Percentiles rank a stretch among this genome's conserved stretches.
Conservation (phyloP, 2,113 vertebrate species). For the Pica pica region DNA sequence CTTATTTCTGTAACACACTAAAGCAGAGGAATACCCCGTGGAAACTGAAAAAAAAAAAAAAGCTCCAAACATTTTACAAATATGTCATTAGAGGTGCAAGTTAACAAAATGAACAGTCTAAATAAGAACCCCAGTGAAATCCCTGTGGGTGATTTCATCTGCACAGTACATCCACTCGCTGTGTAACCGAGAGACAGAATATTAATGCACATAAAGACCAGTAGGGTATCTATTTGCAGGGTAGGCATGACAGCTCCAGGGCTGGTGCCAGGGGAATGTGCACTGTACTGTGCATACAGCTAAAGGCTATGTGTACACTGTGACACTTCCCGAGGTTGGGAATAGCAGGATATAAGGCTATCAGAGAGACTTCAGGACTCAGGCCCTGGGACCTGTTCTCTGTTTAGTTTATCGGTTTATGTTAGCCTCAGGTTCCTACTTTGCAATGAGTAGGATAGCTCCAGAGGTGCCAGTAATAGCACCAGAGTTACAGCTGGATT, state of each 20-base stretch:
- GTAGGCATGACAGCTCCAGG: neutral
- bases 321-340: accelerated
- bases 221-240: neutral
- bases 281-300: neutral
- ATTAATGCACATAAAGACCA: neutral
- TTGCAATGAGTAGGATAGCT: neutral
- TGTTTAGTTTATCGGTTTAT: neutral
- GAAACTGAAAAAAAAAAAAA: neutral
- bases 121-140: neutral
- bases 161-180: neutral
- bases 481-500: neutral
- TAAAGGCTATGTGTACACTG: neutral
- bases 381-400: neutral
- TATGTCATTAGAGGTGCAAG: neutral
- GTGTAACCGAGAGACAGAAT: neutral
- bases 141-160: neutral
- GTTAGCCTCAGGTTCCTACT: neutral
- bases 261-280: neutral
- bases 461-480: neutral
- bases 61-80: neutral
- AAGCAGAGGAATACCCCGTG: neutral
- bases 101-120: neutral
- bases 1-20: neutral
- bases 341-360: neutral
- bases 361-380: neutral